phyloP scores from a whole-genome alignment of 64 coral and sea anemone species.

The Acropora tenuis region DNA sequence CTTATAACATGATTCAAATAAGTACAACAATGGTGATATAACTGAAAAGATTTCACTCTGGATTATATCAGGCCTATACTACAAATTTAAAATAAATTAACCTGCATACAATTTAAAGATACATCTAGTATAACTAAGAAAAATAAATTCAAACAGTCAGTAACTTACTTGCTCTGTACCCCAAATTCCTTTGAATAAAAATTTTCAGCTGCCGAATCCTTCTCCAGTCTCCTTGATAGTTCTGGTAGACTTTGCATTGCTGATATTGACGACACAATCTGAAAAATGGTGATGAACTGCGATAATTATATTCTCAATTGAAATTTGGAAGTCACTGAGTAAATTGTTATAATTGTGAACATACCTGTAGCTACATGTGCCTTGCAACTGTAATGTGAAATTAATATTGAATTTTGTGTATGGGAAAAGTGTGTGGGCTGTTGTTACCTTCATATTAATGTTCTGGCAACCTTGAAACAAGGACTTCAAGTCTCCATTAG shows the following conservation, averaged over 20 bases:
- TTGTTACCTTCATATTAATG: conserved; percentile 13
- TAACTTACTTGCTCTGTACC: background rate
- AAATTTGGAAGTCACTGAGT: no score
- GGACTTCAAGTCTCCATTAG: background rate
- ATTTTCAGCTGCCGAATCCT: background rate
- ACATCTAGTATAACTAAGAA: background rate
- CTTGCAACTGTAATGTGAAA: no score
- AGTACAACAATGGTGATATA: no score
- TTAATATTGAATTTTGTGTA: no score
- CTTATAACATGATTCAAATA: no score
- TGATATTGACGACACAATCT: background rate
- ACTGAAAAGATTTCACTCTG: no score
- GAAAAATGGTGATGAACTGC: background rate
- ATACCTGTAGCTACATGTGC: no score
- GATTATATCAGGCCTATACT: no score
- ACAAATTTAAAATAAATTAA: background rate
- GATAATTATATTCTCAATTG: no score
- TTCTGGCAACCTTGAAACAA: background rate
- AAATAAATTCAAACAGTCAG: background rate
- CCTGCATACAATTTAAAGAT: background rate
- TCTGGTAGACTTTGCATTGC: conserved; percentile 8
- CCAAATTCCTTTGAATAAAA: conserved; percentile 24
- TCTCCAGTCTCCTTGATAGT: background rate
- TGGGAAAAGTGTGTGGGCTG: background rate
- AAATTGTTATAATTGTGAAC: no score